Evolutionary conservation across 2,797 vertebrate species (phyloP), one percentile per base, ranked within the genome.

Genomic region (Sardinella longiceps): DNA sequence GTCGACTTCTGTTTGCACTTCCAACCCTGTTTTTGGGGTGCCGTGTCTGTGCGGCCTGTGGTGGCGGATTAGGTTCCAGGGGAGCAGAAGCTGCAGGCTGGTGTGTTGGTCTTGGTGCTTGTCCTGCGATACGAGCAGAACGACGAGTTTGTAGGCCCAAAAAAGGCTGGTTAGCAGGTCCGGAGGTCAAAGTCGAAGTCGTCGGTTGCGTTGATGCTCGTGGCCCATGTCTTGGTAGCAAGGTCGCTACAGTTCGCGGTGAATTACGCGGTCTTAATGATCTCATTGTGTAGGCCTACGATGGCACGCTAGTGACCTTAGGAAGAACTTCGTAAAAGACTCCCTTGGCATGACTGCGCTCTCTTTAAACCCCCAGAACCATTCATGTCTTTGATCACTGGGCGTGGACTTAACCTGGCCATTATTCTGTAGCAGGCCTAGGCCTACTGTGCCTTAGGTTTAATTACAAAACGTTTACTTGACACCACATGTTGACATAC

Each of bases 11-110:
- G 37, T 77, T 77, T 15, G 33, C 30, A 70, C 0, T 39, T 77
- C 70, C 70, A 77, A 77, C 70, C 33, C 33, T 74, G 2, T 14
- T 43, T 77, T 77, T 77, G 33, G 70, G 70, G 37, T 77, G 70
- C 11, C 70, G 28, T 43, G 37, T 6, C 4, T 43, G 33, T 18
- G 37, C 70, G 15, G 33, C 18, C 20, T 77, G 70, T 23, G 70
- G 33, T 77, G 70, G 70, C 18, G 70, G 37, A 77, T 77, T 77
- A 20, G 37, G 18, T 43, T 77, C 70, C 70, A 77, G 20, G 23
- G 70, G 70, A 23, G 66, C 66, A 30, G 23, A 4, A 10, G 18
- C 70, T 23, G 70, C 1, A 43, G 70, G 70, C 18, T 77, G 70
- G 18, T 37, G 20, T 0, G 70, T 18, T 23, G 70, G 0, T 77